Percentiles rank a stretch among this genome's conserved stretches.
Conservation (phyloP, 2,113 vertebrate genomes). For the Alces alces region DNA sequence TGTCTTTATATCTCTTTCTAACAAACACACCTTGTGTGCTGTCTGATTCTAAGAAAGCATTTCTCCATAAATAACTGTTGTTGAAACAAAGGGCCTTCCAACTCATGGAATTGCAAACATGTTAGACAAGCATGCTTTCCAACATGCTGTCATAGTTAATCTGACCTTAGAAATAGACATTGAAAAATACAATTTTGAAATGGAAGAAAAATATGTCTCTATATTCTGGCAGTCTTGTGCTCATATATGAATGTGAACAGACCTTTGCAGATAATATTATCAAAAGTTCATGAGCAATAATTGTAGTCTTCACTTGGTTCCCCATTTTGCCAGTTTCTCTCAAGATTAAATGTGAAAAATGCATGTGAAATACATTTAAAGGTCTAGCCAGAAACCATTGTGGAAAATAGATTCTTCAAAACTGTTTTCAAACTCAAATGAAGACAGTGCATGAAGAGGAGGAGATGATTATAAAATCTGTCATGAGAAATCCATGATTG, state of each 20-base stretch:
- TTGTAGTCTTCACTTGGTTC: slow-evolving; percentile 41
- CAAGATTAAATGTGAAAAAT: slow-evolving; percentile 62
- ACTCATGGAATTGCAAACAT: not conserved
- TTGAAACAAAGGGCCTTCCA: not conserved
- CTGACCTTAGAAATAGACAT: not conserved
- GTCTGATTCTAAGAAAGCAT: not conserved
- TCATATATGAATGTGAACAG: not conserved
- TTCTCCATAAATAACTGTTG: not conserved
- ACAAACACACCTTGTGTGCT: not conserved
- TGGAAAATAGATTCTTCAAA: not conserved
- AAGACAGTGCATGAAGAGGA: slow-evolving; percentile 2
- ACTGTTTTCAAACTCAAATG: not conserved
- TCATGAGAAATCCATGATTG: slow-evolving; percentile 5
- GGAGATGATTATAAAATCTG: slow-evolving; percentile 8
- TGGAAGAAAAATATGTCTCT: not conserved
- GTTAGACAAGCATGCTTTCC: not conserved
- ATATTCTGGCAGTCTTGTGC: not conserved
- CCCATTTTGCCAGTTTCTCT: slow-evolving; percentile 42
- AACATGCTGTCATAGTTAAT: not conserved
- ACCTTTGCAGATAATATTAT: not conserved
- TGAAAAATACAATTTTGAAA: not conserved
- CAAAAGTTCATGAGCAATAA: slow-evolving; percentile 40
- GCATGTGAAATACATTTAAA: slow-evolving; percentile 41
- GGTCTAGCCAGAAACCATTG: not conserved
- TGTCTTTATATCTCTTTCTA: not conserved